Evolutionary conservation across 1,140 invertebrate species (phyloP).

Genomic region (Amyelois transitella): DNA sequence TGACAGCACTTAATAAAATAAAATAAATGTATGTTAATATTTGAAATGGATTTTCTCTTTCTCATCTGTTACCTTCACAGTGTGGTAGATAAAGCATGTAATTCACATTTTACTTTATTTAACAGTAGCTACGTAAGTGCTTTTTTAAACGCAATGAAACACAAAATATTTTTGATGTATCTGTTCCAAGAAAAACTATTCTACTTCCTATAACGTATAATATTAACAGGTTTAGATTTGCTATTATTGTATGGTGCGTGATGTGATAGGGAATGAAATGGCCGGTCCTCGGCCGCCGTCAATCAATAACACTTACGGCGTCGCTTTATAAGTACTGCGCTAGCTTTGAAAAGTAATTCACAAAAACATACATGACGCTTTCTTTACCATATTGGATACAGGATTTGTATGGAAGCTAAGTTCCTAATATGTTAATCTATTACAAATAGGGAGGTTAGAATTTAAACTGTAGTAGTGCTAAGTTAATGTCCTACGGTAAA

Average conservation of each 20-base stretch:
- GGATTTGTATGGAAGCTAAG: neutral
- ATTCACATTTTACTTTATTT: no score
- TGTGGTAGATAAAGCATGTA: no score
- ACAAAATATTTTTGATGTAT: neutral
- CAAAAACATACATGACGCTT: neutral
- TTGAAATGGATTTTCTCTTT: no score
- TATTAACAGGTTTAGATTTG: neutral
- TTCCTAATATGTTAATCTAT: neutral
- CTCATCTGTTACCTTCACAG: no score
- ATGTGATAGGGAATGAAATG: neutral
- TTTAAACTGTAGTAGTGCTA: neutral
- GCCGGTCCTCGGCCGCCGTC: neutral
- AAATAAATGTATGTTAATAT: neutral
- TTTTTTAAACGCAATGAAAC: no score
- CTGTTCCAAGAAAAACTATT: neutral
- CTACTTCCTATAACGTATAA: no score
- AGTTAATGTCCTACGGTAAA: no score
- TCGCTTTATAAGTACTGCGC: neutral
- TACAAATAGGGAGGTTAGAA: neutral
- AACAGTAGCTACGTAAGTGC: no score
- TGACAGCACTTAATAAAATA: neutral
- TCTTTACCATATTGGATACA: neutral
- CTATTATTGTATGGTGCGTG: neutral
- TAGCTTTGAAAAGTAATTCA: neutral
- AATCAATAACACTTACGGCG: neutral